Evolutionary conservation across 1,140 invertebrate species (phyloP).

Genomic region (Phymorhynchus buccinoides): DNA sequence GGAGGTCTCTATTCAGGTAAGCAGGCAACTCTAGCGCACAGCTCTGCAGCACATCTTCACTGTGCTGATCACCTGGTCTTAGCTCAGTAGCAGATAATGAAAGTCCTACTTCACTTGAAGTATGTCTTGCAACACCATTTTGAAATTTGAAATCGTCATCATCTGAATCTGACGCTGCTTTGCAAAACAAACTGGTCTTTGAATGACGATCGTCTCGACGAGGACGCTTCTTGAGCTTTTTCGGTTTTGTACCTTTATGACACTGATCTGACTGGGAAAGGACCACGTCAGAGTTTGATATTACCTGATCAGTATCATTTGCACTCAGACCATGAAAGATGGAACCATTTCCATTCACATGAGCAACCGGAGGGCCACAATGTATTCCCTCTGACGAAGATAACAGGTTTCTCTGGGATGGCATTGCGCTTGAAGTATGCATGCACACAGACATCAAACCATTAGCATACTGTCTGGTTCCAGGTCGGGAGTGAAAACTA

Average conservation of each 20-base stretch:
- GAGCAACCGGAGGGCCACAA: neutral
- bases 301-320: neutral
- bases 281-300: neutral
- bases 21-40: neutral
- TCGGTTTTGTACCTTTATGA: constrained; percentile 9
- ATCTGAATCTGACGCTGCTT: neutral
- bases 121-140: neutral
- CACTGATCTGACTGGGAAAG: neutral
- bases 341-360: constrained; percentile 5
- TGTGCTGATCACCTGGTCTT: neutral
- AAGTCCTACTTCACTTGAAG: neutral
- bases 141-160: neutral
- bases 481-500: neutral
- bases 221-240: neutral
- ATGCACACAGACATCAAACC: neutral
- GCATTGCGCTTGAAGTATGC: neutral
- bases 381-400: neutral
- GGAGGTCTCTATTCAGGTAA: neutral
- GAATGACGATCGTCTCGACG: constrained; percentile 9
- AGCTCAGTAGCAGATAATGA: neutral
- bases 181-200: neutral
- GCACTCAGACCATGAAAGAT: neutral
- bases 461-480: neutral
- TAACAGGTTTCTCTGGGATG: neutral
- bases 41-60: neutral